Base-by-base conservation (phyloP, 2,888 invertebrate genomes). In the Abrostola tripartita region DNA sequence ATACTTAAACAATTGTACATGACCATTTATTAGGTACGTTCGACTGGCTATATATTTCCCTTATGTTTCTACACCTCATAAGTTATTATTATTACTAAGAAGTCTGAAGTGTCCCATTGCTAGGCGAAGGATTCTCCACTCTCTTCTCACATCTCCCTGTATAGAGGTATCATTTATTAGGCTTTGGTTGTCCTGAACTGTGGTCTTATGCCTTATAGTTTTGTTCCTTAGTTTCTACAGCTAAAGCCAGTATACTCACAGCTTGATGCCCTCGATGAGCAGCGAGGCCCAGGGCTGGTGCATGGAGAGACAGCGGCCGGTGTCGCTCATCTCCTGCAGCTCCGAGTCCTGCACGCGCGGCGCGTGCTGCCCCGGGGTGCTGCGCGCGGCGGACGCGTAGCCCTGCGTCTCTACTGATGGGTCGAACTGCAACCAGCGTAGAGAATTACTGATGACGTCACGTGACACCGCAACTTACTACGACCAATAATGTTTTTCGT, bases 231-330 rank as follows among this genome's bases (percentile, higher is more conserved):
- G n/a, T n/a, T n/a, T n/a, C n/a, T n/a, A n/a, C n/a, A n/a, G n/a
- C n/a, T n/a, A 24, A 24, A 24, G 24, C 24, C 24, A 10, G 36
- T 37, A 42, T 62, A 85, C 94, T 93, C 84, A 98, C 98, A 96
- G 95, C 94, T 99, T 99, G 76, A 99, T 98, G 57, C 99, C 99
- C n/a, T 96, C 96, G 0, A 99, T 96, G 0, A 99, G 95, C 40
- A 99, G 94, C 0, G 98, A 98, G 0, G 99, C 99, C 96, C 98
- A 99, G 0, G 99, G 99, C 86, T 99, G 99, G 91, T 98, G 98
- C 97, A 99, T 97, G 79, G 98, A 98, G 11, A 99, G 92, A 87
- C 99, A 99, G 79, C 96, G 95, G 0, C 99, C 98, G 77, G 97
- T 95, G 89, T 98, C 98, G 51, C 96, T 95, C 96, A 98, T 97